phyloP scores from a whole-genome alignment of 2,797 vertebrate genomes.

The Scolopax rusticola region DNA sequence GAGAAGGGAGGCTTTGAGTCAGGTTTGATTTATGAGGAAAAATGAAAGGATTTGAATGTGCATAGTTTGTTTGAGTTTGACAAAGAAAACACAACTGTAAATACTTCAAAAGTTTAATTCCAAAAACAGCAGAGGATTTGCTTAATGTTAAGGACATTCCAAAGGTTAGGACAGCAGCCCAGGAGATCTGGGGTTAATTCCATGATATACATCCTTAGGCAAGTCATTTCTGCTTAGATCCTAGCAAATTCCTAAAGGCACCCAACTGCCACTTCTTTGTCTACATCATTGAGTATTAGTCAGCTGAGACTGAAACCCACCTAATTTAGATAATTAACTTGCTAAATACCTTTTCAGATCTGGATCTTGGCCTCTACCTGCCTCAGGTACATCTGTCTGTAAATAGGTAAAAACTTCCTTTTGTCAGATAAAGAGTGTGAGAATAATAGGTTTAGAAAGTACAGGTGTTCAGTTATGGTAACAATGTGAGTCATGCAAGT shows the following conservation, averaged over 20 bases:
- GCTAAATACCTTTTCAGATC: not conserved
- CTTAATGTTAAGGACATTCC: slow-evolving; percentile 30
- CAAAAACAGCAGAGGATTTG: slow-evolving; percentile 32
- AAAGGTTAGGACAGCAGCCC: slow-evolving; percentile 30
- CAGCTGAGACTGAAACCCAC: not conserved
- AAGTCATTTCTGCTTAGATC: slow-evolving; percentile 31
- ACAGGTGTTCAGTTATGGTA: not conserved
- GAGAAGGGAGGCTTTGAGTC: not conserved
- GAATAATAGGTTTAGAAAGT: not conserved
- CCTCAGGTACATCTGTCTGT: not conserved
- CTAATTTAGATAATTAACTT: slow-evolving; percentile 26
- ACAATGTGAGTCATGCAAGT: not conserved
- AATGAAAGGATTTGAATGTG: not conserved
- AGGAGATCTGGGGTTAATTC: slow-evolving; percentile 51
- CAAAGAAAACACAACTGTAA: slow-evolving; percentile 24
- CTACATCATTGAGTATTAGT: not conserved
- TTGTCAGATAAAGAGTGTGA: not conserved
- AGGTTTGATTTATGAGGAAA: slow-evolving; percentile 31
- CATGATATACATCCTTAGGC: slow-evolving; percentile 5
- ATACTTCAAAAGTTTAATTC: slow-evolving; percentile 51
- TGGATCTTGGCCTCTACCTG: not conserved
- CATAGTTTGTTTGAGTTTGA: not conserved
- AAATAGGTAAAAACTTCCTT: not conserved
- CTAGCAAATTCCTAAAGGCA: slow-evolving; percentile 39
- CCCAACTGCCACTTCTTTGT: slow-evolving; percentile 23